Evolutionary conservation across 2,888 invertebrate genomes (phyloP), one percentile per base, ranked within the genome.

Genomic region (Pseudococcus viburni): DNA sequence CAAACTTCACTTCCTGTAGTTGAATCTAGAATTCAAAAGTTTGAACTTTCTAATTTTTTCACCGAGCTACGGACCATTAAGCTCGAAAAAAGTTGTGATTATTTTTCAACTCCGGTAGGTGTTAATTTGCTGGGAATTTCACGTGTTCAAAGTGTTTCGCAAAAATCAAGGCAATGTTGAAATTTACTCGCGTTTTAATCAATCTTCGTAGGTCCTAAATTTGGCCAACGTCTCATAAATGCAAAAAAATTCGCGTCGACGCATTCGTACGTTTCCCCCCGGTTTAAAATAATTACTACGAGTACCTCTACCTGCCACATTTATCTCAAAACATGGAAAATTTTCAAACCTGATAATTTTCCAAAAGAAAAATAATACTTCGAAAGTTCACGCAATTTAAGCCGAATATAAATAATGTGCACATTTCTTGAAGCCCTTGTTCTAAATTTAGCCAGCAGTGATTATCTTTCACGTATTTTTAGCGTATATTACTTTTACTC

Each of bases 381-480:
- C 12, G 68, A 80, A 80, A 80, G 33, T 39, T 80, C 42, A 46
- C 80, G 9, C n/a, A 33, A 80, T 80, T 80, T 42, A 39, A 80
- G 80, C 46, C 80, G 80, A 80, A 80, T 80, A 80, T 42, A 73
- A 73, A 46, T 80, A 55, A 87, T 87, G 48, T 87, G 87, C 55
- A 77, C 80, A 87, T 87, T 55, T 87, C 80, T 55, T 80, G 55
- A 55, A 87, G 59, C 80, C 73, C 80, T 87, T 80, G 87, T 87
- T 80, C 87, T 87, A 87, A 77, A 77, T 87, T 77, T 87, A 87
- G 87, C 48, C 46, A 80, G 83, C 83, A 87, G 87, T 87, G 87
- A 87, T 87, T 77, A 87, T 87, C 80, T 87, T 86, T 86, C 87
- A 80, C 80, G 87, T 87, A 87, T 87, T 87, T 87, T 87, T 87